Evolutionary conservation across 2,888 invertebrate species (phyloP).

Genomic region (Cecidostiba fungosa): DNA sequence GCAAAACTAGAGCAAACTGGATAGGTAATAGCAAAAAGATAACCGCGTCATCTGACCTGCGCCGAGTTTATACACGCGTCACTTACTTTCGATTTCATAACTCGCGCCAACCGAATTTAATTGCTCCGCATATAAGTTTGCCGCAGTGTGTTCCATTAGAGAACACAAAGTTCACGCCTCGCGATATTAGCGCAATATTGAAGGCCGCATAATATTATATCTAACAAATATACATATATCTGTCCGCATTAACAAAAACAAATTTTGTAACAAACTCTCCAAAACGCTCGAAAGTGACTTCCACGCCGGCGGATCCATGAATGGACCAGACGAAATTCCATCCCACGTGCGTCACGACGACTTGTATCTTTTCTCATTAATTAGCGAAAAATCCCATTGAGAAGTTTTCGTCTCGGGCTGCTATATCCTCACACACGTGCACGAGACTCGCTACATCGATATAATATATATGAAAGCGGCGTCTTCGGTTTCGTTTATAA

Average conservation of each 20-base stretch:
- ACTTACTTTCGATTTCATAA: slow-evolving; percentile 59
- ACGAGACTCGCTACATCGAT: neutral
- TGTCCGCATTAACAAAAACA: neutral
- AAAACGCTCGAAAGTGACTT: slow-evolving; percentile 13
- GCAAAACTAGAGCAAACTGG: slow-evolving; percentile 38
- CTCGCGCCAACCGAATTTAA: slow-evolving; percentile 53
- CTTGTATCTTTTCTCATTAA: neutral
- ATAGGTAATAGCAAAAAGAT: slow-evolving; percentile 49
- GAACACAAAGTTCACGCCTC: neutral
- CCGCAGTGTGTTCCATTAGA: neutral
- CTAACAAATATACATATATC: neutral
- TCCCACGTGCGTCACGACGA: neutral
- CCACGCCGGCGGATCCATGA: neutral
- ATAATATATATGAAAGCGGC: slow-evolving; percentile 7
- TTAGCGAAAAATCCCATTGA: slow-evolving; percentile 14
- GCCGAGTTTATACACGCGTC: slow-evolving; percentile 32
- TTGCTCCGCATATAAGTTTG: slow-evolving; percentile 33
- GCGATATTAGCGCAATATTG: neutral
- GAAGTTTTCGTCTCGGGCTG: slow-evolving; percentile 4
- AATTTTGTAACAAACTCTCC: neutral
- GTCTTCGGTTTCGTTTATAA: slow-evolving; percentile 43
- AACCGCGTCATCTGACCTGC: slow-evolving; percentile 44
- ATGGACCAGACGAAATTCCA: neutral
- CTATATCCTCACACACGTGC: too few species aligned
- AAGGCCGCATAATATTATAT: neutral